Conservation (phyloP, 1,140 invertebrate species). For the Tribolium castaneum region DNA sequence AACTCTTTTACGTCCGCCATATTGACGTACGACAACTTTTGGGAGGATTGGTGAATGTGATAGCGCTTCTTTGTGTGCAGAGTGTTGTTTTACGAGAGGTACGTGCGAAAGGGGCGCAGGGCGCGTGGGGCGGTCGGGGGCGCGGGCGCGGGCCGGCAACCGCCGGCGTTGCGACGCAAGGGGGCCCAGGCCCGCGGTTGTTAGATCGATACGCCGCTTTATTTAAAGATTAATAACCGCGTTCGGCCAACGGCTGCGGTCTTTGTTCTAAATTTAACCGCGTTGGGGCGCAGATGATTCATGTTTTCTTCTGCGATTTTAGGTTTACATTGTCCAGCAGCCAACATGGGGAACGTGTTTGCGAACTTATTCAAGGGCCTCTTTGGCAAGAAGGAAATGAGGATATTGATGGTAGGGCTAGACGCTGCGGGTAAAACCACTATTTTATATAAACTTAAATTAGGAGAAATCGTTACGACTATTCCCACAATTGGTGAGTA, state of each 20-base stretch:
- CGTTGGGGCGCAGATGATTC: neutral
- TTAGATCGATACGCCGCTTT: slow-evolving; percentile 60
- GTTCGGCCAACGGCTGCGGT: slow-evolving; percentile 44
- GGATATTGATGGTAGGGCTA: slow-evolving; percentile 97
- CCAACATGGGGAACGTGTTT: slow-evolving; percentile 87
- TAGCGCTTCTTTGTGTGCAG: slow-evolving; percentile 74
- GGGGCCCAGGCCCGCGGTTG: neutral
- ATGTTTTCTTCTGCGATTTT: slow-evolving; percentile 57
- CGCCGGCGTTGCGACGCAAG: neutral
- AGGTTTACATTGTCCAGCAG: slow-evolving; percentile 67
- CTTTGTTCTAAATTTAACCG: slow-evolving; percentile 59
- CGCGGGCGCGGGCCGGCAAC: neutral
- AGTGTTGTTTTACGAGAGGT: slow-evolving; percentile 73
- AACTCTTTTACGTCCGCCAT: slow-evolving; percentile 81
- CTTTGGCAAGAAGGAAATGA: slow-evolving; percentile 98
- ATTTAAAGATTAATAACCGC: slow-evolving; percentile 60
- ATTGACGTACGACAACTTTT: slow-evolving; percentile 80
- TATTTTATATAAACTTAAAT: slow-evolving; percentile 99
- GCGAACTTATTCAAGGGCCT: slow-evolving; percentile 93
- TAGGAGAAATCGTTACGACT: slow-evolving; percentile 99
- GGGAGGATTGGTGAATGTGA: slow-evolving; percentile 76
- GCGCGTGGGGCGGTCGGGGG: neutral
- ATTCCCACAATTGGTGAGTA: slow-evolving; percentile 98
- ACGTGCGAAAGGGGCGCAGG: slow-evolving; percentile 64
- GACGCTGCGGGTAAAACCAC: slow-evolving; percentile 99